These are phyloP conservation scores for Drosophila mettleri DNA, from an alignment of 2,888 invertebrate genomes.

Conservation along the genomic window DNA sequence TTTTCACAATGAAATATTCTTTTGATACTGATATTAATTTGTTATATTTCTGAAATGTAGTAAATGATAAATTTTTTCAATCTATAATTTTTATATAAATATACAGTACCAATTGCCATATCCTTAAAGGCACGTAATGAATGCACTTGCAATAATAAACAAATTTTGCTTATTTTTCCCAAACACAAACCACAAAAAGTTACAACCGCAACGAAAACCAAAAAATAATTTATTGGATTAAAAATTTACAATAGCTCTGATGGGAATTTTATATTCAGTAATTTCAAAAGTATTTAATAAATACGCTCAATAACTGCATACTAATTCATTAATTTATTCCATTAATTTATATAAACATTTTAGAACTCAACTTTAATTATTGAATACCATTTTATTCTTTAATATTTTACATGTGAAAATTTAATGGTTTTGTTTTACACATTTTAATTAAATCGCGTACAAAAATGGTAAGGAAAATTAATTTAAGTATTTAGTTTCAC, in stretches of 20 bases:
- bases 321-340: background rate
- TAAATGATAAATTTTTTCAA: no score
- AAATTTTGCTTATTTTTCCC: background rate
- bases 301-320: no score
- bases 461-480: background rate
- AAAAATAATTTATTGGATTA: slow-evolving; percentile 2
- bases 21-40: no score
- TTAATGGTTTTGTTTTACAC: background rate
- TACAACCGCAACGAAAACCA: slow-evolving; percentile 2
- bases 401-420: background rate
- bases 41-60: no score
- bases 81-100: no score
- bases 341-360: background rate
- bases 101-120: background rate
- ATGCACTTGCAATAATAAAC: background rate
- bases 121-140: background rate
- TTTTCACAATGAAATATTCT: no score
- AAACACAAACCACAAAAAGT: slow-evolving; percentile 15
- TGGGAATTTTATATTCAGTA: background rate
- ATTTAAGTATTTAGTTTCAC: background rate
- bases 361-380: background rate
- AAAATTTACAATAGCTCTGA: background rate
- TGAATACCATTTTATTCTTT: background rate
- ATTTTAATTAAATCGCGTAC: background rate
- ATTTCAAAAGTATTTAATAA: slow-evolving; percentile 1